phyloP scores from a whole-genome alignment of 2,797 vertebrate species.

The Coreius guichenoti region DNA sequence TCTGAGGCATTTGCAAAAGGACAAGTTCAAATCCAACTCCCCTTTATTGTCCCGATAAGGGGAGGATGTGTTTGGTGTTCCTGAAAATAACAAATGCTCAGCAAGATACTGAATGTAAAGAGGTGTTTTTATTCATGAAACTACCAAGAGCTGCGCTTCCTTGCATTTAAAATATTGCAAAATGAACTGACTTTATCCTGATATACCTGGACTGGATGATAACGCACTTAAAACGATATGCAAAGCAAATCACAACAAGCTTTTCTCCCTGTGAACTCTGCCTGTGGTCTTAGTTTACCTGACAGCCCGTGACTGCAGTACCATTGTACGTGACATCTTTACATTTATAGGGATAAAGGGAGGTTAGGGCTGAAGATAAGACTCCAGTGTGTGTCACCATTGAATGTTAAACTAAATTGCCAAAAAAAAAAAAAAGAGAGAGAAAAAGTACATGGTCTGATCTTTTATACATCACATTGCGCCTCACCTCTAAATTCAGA shows the following conservation, averaged over 20 bases:
- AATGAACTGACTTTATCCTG: slow-evolving; percentile 13
- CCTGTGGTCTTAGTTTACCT: slow-evolving; percentile 16
- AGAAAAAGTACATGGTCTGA: not conserved
- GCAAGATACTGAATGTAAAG: slow-evolving; percentile 26
- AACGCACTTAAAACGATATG: slow-evolving; percentile 9
- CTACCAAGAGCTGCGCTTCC: not conserved
- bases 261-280: not conserved
- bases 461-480: not conserved
- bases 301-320: not conserved
- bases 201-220: not conserved
- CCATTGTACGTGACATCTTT: not conserved
- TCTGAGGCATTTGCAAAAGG: slow-evolving; percentile 20
- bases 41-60: slow-evolving; percentile 27
- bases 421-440: not conserved
- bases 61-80: slow-evolving; percentile 23
- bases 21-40: slow-evolving; percentile 12
- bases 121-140: slow-evolving; percentile 26
- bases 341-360: slow-evolving; percentile 18
- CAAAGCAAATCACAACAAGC: slow-evolving; percentile 30
- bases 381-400: not conserved
- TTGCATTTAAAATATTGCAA: slow-evolving; percentile 15
- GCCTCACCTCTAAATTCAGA: not conserved
- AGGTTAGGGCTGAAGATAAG: slow-evolving; percentile 22
- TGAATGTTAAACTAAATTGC: not conserved
- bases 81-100: slow-evolving; percentile 39